Evolutionary conservation across 2,113 vertebrate genomes (phyloP), one percentile per base, ranked within the genome.

Genomic region (Gallinago jamesoni): DNA sequence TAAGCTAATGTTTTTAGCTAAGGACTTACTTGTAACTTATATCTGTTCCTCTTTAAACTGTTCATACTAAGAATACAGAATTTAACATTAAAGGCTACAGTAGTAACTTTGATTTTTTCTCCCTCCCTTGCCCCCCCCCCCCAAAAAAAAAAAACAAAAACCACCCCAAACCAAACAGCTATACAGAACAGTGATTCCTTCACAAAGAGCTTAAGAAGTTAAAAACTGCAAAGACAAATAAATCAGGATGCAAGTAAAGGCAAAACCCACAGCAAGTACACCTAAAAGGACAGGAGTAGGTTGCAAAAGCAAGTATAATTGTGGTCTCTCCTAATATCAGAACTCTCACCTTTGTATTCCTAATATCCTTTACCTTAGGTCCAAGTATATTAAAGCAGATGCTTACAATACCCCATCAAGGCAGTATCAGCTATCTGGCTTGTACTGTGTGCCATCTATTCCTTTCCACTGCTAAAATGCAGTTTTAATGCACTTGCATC

Each of bases 101-200:
- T 30, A 79, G 2, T 35, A 27, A 70, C 50, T 78, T 82, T 3
- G 37, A 23, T 19, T 19, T 69, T 78, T 60, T 85, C n/a, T n/a
- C n/a, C n/a, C n/a, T n/a, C n/a, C n/a, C 8, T 8, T 5, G 5
- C 1, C 5, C 2, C 2, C 2, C 3, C 2, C 4, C 2, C 4
- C 2, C 7, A 21, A 28, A 20, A 33, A 41, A 70, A 5, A 20
- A 28, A 23, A 33, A 41, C 60, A 28, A 23, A 33, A 41, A 53
- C 4, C 39, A 39, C 39, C 2, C 19, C 5, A 79, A 62, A 41
- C 2, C n/a, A 87, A 87, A 50, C 5, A 50, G 14, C 22, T 72
- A 18, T 39, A 37, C 16, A 62, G 20, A 87, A 78, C 22, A 22
- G 8, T 14, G 25, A 47, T 62, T 81, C 41, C 43, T 91, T 88